Conservation (phyloP, 2,113 vertebrate genomes). For the Elephas maximus region DNA sequence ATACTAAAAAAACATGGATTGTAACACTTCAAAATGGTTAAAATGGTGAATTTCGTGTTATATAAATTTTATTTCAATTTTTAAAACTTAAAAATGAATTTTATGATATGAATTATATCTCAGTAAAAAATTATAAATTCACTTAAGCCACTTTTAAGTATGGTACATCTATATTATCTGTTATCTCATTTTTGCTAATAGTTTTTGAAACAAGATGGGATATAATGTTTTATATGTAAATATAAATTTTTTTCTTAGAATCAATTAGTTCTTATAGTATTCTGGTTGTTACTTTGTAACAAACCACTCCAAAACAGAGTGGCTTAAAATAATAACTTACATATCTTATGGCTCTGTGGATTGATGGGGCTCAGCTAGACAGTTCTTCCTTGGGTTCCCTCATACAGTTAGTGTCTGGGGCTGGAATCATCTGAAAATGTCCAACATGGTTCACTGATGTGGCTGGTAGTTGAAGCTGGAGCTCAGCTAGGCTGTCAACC, state of each 20-base stretch:
- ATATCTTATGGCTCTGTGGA: neutral
- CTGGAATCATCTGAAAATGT: neutral
- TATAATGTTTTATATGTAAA: neutral
- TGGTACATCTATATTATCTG: neutral
- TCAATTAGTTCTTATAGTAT: neutral
- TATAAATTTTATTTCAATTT: neutral
- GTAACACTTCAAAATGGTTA: neutral
- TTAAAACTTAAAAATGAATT: neutral
- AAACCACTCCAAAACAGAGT: neutral
- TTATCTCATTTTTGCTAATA: neutral
- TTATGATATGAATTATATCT: neutral
- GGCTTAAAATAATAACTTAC: neutral
- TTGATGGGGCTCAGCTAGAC: neutral
- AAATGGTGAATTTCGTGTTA: neutral
- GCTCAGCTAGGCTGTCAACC: neutral
- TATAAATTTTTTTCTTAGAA: neutral
- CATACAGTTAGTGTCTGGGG: neutral
- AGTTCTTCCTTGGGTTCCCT: neutral
- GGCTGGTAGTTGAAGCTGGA: neutral
- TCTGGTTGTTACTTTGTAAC: conserved; percentile 13
- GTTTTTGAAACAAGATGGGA: neutral
- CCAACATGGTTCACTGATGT: neutral
- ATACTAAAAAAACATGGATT: no score
- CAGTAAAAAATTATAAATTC: neutral
- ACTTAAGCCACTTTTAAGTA: neutral